These are phyloP conservation scores for Drosophila bocki DNA, from an alignment of 1,140 invertebrate species.

Conservation along the genomic window DNA sequence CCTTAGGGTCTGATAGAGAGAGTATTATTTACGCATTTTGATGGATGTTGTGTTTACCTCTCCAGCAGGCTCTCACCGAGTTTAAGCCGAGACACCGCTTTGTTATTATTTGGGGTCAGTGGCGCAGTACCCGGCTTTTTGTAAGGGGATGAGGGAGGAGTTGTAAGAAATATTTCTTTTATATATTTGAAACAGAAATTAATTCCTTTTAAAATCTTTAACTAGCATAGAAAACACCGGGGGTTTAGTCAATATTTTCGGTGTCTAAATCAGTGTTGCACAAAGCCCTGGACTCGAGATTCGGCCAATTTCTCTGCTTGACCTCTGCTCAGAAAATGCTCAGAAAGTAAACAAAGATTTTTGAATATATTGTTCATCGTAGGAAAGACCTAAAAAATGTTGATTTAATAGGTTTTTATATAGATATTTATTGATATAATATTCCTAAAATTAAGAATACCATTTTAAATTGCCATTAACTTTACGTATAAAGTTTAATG, in stretches of 20 bases:
- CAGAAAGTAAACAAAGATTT: too few relatives aligned
- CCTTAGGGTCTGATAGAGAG: slow-evolving; percentile 3
- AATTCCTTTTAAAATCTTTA: not conserved
- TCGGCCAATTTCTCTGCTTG: too few relatives aligned
- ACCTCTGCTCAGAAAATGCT: too few relatives aligned
- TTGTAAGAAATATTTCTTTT: not conserved
- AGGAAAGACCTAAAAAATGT: too few relatives aligned
- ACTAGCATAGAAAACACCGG: too few relatives aligned
- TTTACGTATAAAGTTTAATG: not conserved
- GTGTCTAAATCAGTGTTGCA: too few relatives aligned
- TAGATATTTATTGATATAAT: too few relatives aligned
- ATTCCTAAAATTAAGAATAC: not conserved
- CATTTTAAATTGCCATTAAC: not conserved
- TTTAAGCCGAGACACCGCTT: slow-evolving; percentile 29
- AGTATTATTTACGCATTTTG: slow-evolving; percentile 68
- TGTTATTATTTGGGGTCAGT: slow-evolving; percentile 51
- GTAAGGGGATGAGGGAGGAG: slow-evolving; percentile 3
- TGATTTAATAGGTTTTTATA: too few relatives aligned
- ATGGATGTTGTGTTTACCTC: slow-evolving; percentile 61
- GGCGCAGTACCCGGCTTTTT: slow-evolving; percentile 47
- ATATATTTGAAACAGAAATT: not conserved
- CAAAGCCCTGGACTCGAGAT: too few relatives aligned
- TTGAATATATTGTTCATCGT: too few relatives aligned
- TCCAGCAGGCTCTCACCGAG: slow-evolving; percentile 44
- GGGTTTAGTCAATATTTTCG: too few relatives aligned